Evolutionary conservation across 1,140 invertebrate species (phyloP).

Genomic region (Ylistrum balloti): DNA sequence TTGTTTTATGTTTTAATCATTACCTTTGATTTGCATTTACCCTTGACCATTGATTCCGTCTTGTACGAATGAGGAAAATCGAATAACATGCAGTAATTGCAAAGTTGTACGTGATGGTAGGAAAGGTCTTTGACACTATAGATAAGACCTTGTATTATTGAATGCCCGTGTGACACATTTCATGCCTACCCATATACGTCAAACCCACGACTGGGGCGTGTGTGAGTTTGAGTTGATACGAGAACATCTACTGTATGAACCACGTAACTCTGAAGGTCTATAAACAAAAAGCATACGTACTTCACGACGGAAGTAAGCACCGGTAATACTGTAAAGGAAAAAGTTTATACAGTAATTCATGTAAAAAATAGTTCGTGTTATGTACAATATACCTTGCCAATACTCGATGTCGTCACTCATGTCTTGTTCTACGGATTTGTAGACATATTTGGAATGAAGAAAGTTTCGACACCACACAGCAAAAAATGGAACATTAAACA

Average conservation of each 20-base stretch:
- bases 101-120: no score
- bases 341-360: conserved; percentile 78
- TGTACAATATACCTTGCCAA: conserved; percentile 67
- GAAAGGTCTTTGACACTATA: no score
- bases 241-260: neutral
- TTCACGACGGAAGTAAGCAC: conserved; percentile 71
- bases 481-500: conserved; percentile 73
- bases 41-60: no score
- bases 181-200: no score
- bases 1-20: no score
- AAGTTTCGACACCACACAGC: conserved; percentile 70
- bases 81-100: no score
- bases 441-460: conserved; percentile 58
- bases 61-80: no score
- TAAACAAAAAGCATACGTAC: conserved; percentile 60
- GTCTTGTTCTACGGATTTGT: neutral
- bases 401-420: conserved; percentile 51
- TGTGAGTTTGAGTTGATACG: neutral
- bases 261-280: neutral
- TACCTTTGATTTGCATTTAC: no score
- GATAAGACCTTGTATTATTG: no score
- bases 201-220: no score
- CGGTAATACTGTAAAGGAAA: conserved; percentile 76
- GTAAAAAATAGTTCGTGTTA: conserved; percentile 74
- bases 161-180: no score